A percentile compares a stretch with the other conserved stretches of the same genome.
Evolutionary conservation across 2,797 vertebrate genomes (phyloP).

Genomic region (Gallinago nigripennis): DNA sequence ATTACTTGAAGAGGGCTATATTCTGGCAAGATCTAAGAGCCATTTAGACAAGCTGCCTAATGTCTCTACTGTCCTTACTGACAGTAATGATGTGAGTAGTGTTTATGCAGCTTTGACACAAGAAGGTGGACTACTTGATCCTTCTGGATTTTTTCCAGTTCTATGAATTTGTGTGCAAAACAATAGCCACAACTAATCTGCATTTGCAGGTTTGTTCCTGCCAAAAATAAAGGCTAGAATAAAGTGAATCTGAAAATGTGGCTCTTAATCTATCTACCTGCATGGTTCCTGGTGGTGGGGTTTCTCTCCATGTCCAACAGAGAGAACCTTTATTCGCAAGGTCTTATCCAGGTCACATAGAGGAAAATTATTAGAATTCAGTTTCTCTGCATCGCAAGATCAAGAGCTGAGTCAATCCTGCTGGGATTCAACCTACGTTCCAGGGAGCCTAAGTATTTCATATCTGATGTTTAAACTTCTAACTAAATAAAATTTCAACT

Average conservation of each 20-base stretch:
- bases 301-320: not conserved
- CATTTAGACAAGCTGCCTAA: not conserved
- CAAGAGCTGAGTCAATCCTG: slow-evolving; percentile 33
- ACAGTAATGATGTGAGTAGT: slow-evolving; percentile 11
- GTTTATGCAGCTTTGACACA: slow-evolving; percentile 3
- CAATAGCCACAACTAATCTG: not conserved
- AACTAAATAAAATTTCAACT: slow-evolving; percentile 36
- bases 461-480: slow-evolving; percentile 24
- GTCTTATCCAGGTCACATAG: slow-evolving; percentile 1
- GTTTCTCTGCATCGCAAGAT: slow-evolving; percentile 42
- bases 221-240: not conserved
- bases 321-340: not conserved
- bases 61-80: not conserved
- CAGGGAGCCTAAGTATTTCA: slow-evolving; percentile 20
- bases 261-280: not conserved
- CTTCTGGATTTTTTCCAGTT: not conserved
- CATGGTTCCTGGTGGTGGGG: not conserved
- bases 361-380: not conserved
- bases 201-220: not conserved
- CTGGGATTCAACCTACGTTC: slow-evolving; percentile 38
- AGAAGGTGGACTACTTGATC: not conserved
- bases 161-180: not conserved
- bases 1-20: not conserved
- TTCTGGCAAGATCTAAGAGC: not conserved
- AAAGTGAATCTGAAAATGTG: not conserved